Percentiles rank a stretch among this genome's conserved stretches.
Conservation (phyloP, 2,113 vertebrate genomes). For the Vombatus ursinus region DNA sequence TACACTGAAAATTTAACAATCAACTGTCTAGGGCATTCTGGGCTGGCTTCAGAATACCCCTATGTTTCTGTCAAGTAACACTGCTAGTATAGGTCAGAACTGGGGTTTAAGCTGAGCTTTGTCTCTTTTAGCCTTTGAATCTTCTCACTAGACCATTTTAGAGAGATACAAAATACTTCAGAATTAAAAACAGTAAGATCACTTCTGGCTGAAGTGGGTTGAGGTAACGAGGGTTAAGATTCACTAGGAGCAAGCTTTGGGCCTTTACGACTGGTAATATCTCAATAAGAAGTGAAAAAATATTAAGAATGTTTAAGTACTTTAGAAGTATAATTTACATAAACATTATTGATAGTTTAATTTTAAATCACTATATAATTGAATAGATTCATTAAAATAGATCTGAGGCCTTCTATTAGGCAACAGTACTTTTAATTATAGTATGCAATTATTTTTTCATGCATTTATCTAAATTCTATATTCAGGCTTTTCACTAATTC, state of each 20-base stretch:
- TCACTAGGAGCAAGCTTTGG: not conserved
- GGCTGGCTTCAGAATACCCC: not conserved
- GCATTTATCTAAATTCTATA: not conserved
- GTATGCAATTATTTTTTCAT: not conserved
- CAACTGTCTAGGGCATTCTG: no score
- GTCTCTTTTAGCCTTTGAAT: not conserved
- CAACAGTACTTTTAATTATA: not conserved
- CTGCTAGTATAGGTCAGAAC: not conserved
- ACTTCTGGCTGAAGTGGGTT: not conserved
- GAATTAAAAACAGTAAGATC: not conserved
- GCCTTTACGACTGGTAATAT: not conserved
- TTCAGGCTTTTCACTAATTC: not conserved
- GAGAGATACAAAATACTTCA: not conserved
- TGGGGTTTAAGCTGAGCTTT: not conserved
- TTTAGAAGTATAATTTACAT: not conserved
- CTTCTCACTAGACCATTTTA: not conserved
- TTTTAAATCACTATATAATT: not conserved
- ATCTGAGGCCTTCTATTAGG: not conserved
- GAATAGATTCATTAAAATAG: not conserved
- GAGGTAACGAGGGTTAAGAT: not conserved
- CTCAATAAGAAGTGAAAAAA: not conserved
- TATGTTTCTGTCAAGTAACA: not conserved
- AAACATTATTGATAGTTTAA: not conserved
- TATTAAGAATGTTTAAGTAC: not conserved
- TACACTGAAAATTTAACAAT: no score